phyloP scores from a whole-genome alignment of 2,888 invertebrate species.

The Cheilosia variabilis region DNA sequence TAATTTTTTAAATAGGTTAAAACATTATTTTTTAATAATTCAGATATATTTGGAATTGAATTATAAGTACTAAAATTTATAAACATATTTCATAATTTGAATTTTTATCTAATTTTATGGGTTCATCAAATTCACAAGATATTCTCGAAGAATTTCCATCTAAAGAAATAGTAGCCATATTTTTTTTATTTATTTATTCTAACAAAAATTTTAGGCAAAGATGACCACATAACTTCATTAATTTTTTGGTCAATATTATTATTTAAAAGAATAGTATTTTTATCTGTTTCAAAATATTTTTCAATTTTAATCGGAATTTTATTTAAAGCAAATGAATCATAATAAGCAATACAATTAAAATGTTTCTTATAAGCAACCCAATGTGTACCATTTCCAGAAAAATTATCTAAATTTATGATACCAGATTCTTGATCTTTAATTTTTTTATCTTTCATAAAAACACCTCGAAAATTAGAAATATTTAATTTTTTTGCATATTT shows the following conservation, averaged over 20 bases:
- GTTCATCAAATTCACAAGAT: not conserved
- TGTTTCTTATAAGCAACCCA: no score
- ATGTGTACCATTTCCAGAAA: no score
- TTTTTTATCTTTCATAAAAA: no score
- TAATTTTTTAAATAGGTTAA: constrained; percentile 76
- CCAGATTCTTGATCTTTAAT: no score
- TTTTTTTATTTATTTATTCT: constrained; percentile 19
- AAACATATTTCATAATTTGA: constrained; percentile 78
- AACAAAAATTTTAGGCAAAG: constrained; percentile 77
- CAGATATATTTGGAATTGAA: constrained; percentile 79
- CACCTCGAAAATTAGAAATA: constrained; percentile 76
- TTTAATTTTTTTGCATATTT: constrained; percentile 77
- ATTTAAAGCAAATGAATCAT: no score
- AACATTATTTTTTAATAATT: constrained; percentile 78
- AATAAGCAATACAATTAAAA: no score
- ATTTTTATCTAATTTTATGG: constrained; percentile 37
- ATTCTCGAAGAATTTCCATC: constrained; percentile 26
- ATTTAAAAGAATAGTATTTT: constrained; percentile 73
- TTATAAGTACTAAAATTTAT: constrained; percentile 73
- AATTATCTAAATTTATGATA: no score
- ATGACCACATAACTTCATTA: constrained; percentile 78
- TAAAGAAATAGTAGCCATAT: constrained; percentile 15
- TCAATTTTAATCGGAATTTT: no score
- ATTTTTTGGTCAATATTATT: constrained; percentile 76
- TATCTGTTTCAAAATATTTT: no score